A percentile compares a stretch with the other conserved stretches of the same genome.
Conservation (phyloP, 1,140 invertebrate species). For the Stenopsyche tienmushanensis region DNA sequence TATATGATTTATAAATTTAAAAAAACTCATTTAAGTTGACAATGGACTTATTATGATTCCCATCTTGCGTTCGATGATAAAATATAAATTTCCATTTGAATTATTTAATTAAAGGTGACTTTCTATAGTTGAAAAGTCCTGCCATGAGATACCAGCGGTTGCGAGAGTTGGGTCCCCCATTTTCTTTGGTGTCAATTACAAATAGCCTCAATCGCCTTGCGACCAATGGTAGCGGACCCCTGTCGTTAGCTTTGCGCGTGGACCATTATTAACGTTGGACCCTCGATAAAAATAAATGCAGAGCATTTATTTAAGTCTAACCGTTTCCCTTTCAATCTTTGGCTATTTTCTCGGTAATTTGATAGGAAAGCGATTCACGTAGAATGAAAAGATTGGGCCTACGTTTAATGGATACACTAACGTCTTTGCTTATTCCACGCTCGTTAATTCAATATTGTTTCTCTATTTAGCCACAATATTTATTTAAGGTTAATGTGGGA, state of each 20-base stretch:
- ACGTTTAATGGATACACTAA: constrained; percentile 27
- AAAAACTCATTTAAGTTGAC: too few relatives aligned
- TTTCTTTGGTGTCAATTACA: constrained; percentile 14
- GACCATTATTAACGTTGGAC: constrained; percentile 33
- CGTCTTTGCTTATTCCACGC: constrained; percentile 21
- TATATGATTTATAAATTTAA: too few relatives aligned
- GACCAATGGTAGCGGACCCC: constrained; percentile 23
- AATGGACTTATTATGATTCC: too few relatives aligned
- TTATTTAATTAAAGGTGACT: too few relatives aligned
- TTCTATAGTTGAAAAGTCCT: too few relatives aligned
- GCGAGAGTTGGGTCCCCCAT: constrained; percentile 1
- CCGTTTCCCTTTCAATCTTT: constrained; percentile 36
- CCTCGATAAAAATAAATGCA: constrained; percentile 37
- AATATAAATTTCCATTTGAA: too few relatives aligned
- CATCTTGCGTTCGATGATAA: too few relatives aligned
- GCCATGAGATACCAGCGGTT: too few relatives aligned
- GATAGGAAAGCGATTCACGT: constrained; percentile 27
- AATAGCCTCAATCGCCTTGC: constrained; percentile 19
- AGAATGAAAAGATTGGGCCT: constrained; percentile 25
- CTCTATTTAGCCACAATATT: constrained; percentile 3
- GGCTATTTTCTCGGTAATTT: constrained; percentile 34
- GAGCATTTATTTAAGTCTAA: constrained; percentile 35
- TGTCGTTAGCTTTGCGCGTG: constrained; percentile 30
- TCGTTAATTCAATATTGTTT: constrained; percentile 23
- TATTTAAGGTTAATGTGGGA: too few relatives aligned